Percentiles rank a stretch among this genome's conserved stretches.
phyloP scores from a whole-genome alignment of 1,140 invertebrate species.

The Lepidotrigona ventralis region DNA sequence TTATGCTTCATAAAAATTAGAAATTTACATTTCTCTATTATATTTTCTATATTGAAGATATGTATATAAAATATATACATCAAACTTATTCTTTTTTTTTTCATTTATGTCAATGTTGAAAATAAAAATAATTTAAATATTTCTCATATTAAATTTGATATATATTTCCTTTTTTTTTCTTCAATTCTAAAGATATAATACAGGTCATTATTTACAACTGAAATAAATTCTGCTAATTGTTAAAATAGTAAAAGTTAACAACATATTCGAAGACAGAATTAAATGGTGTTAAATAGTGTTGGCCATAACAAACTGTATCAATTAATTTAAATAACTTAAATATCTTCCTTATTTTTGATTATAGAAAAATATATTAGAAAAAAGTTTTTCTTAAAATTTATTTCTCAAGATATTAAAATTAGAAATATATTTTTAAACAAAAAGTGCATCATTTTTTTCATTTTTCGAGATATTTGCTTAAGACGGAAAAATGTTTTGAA shows the following conservation, averaged over 20 bases:
- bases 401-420: not conserved
- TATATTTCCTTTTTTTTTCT: not conserved
- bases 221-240: not conserved
- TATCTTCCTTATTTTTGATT: not conserved
- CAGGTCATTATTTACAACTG: not conserved
- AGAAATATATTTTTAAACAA: not conserved
- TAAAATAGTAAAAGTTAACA: not conserved
- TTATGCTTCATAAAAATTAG: not conserved
- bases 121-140: not conserved
- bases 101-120: not conserved
- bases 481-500: not conserved
- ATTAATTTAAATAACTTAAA: not conserved
- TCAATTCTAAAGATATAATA: not conserved
- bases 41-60: not conserved
- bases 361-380: not conserved
- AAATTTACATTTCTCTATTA: not conserved
- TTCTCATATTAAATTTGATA: not conserved
- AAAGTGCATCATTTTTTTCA: not conserved
- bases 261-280: not conserved
- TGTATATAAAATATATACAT: not conserved
- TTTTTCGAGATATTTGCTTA: not conserved
- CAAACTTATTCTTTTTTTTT: not conserved
- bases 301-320: not conserved
- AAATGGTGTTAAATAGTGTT: not conserved
- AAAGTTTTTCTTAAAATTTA: not conserved